phyloP scores from a whole-genome alignment of 2,113 vertebrate genomes.

The Eurypyga helias region DNA sequence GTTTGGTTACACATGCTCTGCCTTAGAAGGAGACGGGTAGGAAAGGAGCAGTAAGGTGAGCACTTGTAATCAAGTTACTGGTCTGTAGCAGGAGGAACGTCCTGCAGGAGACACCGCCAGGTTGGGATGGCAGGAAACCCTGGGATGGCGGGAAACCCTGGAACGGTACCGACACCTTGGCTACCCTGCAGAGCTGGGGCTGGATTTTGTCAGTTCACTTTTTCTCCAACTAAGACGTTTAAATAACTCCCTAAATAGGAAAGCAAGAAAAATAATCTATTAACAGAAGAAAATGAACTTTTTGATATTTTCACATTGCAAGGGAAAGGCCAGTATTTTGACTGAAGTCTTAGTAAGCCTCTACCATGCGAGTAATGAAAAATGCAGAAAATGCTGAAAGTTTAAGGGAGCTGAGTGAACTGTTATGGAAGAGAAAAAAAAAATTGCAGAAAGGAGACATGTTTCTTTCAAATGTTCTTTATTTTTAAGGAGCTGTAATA shows the following conservation, averaged over 20 bases:
- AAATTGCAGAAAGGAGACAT: background rate
- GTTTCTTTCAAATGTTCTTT: background rate
- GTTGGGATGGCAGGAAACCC: background rate
- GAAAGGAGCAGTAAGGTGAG: background rate
- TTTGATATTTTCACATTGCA: background rate
- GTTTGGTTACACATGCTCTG: background rate
- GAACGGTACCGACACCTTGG: background rate
- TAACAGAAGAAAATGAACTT: background rate
- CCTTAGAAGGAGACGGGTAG: background rate
- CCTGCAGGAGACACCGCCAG: background rate
- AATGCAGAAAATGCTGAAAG: background rate
- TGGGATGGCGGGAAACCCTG: too few relatives aligned
- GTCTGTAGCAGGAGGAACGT: background rate
- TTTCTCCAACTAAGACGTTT: background rate
- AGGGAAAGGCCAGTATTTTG: background rate
- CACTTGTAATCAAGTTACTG: background rate
- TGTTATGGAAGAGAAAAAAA: background rate
- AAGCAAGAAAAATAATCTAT: background rate
- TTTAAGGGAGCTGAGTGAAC: background rate
- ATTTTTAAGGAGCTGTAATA: background rate
- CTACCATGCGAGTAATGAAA: background rate
- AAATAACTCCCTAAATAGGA: background rate
- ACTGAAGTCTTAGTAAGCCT: background rate
- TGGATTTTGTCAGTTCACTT: background rate
- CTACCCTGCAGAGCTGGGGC: background rate